A percentile compares a stretch with the other conserved stretches of the same genome.
phyloP scores from a whole-genome alignment of 2,113 vertebrate species.

The human region DNA sequence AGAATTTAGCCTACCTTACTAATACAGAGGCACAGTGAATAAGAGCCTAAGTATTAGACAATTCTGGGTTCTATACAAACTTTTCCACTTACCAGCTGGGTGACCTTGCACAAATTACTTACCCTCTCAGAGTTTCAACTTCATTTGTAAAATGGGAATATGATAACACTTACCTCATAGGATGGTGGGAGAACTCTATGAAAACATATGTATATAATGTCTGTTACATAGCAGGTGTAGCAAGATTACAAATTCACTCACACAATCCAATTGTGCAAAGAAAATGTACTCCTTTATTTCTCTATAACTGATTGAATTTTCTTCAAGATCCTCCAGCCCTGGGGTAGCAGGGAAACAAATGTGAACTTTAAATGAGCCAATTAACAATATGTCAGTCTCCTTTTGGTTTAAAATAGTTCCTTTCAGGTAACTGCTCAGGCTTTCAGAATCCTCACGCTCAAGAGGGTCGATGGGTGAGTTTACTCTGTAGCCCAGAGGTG shows the following conservation, averaged over 20 bases:
- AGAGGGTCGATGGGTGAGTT: neutral
- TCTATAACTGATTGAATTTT: conserved; percentile 72
- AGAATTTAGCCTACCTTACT: neutral
- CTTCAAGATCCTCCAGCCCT: conserved; percentile 66
- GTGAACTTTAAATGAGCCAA: conserved; percentile 77
- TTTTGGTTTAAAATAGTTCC: conserved; percentile 51
- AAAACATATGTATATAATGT: conserved; percentile 67
- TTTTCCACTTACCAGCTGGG: conserved; percentile 48
- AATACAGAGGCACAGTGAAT: neutral
- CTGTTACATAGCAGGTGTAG: conserved; percentile 74
- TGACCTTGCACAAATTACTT: conserved; percentile 69
- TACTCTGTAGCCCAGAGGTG: neutral
- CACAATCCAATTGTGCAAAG: conserved; percentile 66
- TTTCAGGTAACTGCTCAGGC: conserved; percentile 64
- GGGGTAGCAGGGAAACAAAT: conserved; percentile 63
- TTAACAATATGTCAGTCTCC: conserved; percentile 76
- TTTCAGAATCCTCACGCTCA: conserved; percentile 26
- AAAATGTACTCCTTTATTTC: conserved; percentile 75
- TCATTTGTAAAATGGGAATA: conserved; percentile 72
- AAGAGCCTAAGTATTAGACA: neutral
- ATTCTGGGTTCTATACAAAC: neutral
- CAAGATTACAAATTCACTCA: conserved; percentile 70
- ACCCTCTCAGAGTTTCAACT: conserved; percentile 65
- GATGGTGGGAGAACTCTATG: conserved; percentile 54
- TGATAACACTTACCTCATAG: conserved; percentile 66